A percentile compares a stretch with the other conserved stretches of the same genome.
phyloP scores from a whole-genome alignment of 2,797 vertebrate species.

The Falco cherrug region DNA sequence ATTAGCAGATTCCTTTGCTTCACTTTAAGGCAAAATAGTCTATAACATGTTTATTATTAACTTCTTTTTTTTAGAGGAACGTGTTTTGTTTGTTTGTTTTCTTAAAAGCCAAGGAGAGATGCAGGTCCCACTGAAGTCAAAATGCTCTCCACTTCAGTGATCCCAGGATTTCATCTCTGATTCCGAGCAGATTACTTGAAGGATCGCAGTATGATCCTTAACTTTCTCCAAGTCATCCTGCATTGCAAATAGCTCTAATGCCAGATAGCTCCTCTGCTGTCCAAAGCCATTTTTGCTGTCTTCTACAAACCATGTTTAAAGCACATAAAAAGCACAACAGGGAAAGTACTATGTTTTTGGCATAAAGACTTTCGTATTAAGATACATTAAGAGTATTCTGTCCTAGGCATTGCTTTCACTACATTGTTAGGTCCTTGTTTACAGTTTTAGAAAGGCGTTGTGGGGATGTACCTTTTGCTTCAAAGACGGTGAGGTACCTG shows the following conservation, averaged over 20 bases:
- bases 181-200: not conserved
- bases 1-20: not conserved
- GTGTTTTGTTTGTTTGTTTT: not conserved
- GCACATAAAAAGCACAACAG: accelerated
- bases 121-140: not conserved
- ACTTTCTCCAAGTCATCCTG: not conserved
- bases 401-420: not conserved
- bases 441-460: not conserved
- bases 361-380: not conserved
- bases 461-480: not conserved
- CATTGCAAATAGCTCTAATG: not conserved
- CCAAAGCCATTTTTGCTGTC: not conserved
- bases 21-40: not conserved
- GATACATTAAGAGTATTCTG: not conserved
- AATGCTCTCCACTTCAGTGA: not conserved
- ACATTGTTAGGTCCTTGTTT: not conserved
- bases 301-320: not conserved
- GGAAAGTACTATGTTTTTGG: not conserved
- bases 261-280: not conserved
- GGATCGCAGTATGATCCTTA: not conserved
- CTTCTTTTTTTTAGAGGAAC: not conserved
- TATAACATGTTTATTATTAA: not conserved
- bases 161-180: not conserved
- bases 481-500: not conserved
- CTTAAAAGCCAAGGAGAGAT: not conserved